Evolutionary conservation across 1,140 invertebrate genomes (phyloP), one percentile per base, ranked within the genome.

Genomic region (Cardiocondyla obscurior): DNA sequence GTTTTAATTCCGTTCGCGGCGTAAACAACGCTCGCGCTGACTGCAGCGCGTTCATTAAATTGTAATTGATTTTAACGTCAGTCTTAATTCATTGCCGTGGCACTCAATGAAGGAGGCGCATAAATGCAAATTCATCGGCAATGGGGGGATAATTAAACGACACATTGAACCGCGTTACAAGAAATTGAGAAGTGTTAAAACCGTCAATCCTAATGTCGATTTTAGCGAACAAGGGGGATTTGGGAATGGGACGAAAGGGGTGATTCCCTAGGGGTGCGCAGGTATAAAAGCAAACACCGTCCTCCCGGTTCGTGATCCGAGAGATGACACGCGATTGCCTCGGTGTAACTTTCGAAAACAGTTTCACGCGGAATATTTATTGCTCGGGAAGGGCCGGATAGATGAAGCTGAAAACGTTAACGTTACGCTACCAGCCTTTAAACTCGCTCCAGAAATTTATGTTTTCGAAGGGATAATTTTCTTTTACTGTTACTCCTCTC

Each of bases 211-310:
- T 69, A 83, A 86, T 69, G 69, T 30, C 53, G 81, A 84, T 84
- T 86, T 87, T 28, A 55, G 46, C n/a, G n/a, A 16, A 16, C n/a
- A 8, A 74, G 55, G 53, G 51, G 53, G 28, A 10, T 12, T 8
- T 19, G 25, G 36, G 19, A 33, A 67, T 16, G n/a, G 30, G 36
- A 7, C 7, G 22, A 69, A 86, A 60, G 39, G 72, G 62, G 33
- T 39, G 57, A 65, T 67, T n/a, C 30, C 39, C 74, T 19, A 30
- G 57, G 42, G 49, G 19, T 22, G 64, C 12, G 33, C 67, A 81
- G 81, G 60, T 84, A 83, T 79, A 74, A 86, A 74, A 53, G 53
- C 39, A 46, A 86, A 76, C 46, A 62, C 12, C 7, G 22, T 58
- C 62, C 70, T 46, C 19, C 25, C 64, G 39, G 30, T 55, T 51